phyloP scores from a whole-genome alignment of 2,797 vertebrate genomes.

The Labeo calbasu region DNA sequence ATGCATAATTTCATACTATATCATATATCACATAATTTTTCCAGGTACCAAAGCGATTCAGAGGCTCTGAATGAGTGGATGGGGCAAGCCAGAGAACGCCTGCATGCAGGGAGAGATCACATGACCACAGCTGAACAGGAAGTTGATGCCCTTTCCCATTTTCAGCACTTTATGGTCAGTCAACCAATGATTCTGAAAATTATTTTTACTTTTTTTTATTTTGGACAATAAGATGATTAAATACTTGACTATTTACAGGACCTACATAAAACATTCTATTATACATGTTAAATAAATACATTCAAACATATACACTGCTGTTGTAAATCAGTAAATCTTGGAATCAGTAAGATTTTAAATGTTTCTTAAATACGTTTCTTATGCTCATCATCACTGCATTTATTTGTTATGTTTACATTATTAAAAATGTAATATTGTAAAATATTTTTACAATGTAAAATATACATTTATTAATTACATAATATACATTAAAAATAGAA shows the following conservation, averaged over 20 bases:
- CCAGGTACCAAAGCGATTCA: conserved; percentile 81
- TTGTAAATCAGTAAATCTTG: too few relatives aligned
- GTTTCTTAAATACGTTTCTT: too few relatives aligned
- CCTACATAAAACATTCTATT: background rate
- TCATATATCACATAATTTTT: background rate
- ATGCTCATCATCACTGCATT: too few relatives aligned
- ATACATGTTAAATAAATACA: too few relatives aligned
- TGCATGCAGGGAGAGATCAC: conserved; percentile 79
- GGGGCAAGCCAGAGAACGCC: conserved; percentile 74
- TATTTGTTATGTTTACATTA: too few relatives aligned
- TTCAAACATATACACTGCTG: too few relatives aligned
- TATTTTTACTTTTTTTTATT: background rate
- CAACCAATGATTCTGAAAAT: background rate
- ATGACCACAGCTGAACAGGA: conserved; percentile 74
- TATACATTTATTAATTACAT: too few relatives aligned
- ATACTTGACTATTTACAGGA: background rate
- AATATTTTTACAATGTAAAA: too few relatives aligned
- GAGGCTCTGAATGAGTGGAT: conserved; percentile 83
- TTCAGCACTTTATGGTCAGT: conserved; percentile 83
- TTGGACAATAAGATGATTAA: background rate
- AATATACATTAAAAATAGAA: too few relatives aligned
- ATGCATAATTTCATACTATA: background rate
- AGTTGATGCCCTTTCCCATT: conserved; percentile 71
- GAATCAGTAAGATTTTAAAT: too few relatives aligned
- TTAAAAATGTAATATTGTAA: too few relatives aligned